A percentile compares a stretch with the other conserved stretches of the same genome.
Conservation (phyloP, 2,113 vertebrate species). For the Gallinago media region DNA sequence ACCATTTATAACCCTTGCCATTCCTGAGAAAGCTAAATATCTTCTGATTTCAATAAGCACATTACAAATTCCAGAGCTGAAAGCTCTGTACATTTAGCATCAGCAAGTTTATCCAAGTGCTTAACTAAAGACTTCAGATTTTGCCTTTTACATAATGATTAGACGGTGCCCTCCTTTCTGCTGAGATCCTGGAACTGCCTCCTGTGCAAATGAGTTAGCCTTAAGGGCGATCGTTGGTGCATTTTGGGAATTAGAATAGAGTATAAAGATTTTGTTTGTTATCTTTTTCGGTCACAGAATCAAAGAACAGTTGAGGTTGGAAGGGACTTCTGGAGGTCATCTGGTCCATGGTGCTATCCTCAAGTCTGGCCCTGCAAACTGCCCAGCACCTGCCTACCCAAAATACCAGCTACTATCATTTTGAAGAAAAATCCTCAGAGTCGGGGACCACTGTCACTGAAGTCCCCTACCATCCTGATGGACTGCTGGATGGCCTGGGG, state of each 20-base stretch:
- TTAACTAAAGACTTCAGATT: background rate
- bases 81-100: background rate
- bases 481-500: background rate
- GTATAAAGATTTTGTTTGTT: background rate
- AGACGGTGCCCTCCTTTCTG: background rate
- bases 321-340: background rate
- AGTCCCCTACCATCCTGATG: background rate
- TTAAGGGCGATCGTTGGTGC: rapidly evolving
- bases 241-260: background rate
- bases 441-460: background rate
- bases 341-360: background rate
- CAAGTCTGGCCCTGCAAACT: background rate
- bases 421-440: background rate
- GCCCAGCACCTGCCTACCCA: too few relatives aligned
- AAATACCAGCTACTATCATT: background rate
- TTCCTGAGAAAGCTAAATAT: background rate
- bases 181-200: background rate
- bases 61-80: background rate
- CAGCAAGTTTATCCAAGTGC: background rate
- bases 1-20: background rate
- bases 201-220: background rate
- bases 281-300: background rate
- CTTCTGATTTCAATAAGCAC: background rate
- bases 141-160: background rate
- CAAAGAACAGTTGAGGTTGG: background rate